phyloP scores from a whole-genome alignment of 2,888 invertebrate genomes.

The Ashinkailepas kermadecensis region DNA sequence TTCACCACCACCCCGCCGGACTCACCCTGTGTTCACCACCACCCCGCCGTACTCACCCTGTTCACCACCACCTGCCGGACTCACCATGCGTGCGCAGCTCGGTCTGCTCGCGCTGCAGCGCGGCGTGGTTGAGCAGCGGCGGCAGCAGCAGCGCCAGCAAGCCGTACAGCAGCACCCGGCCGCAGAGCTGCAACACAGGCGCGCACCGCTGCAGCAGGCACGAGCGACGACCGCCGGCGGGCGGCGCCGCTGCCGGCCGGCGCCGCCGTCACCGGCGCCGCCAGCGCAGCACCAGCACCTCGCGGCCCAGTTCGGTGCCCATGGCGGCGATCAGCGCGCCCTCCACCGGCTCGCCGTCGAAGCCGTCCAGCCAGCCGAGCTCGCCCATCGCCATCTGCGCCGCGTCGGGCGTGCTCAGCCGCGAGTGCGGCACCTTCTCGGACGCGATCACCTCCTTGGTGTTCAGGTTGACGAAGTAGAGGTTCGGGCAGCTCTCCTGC shows the following conservation, averaged over 20 bases:
- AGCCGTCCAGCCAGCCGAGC: constrained; percentile 31
- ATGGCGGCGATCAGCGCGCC: constrained; percentile 7
- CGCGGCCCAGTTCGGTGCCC: constrained; percentile 1
- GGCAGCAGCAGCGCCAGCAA: background rate
- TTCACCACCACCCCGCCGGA: background rate
- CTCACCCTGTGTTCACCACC: background rate
- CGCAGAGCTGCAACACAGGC: background rate
- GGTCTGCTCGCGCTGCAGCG: background rate
- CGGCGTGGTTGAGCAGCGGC: constrained; percentile 13
- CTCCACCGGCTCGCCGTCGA: constrained; percentile 15
- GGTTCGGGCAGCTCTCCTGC: constrained; percentile 14
- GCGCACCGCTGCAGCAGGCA: background rate
- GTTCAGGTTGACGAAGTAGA: constrained; percentile 13
- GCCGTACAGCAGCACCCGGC: background rate
- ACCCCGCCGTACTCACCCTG: no score
- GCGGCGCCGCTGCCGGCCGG: background rate
- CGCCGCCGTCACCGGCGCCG: constrained; percentile 3
- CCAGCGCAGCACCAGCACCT: constrained; percentile 18
- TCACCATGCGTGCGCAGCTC: background rate
- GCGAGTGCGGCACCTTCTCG: constrained; percentile 25
- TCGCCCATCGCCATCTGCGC: constrained; percentile 32
- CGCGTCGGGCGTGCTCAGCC: constrained; percentile 33
- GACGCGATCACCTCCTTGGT: constrained; percentile 13
- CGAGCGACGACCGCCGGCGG: background rate
- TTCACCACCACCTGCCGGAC: background rate